Evolutionary conservation across 2,113 vertebrate genomes (phyloP).

Genomic region (Lampris incognitus): DNA sequence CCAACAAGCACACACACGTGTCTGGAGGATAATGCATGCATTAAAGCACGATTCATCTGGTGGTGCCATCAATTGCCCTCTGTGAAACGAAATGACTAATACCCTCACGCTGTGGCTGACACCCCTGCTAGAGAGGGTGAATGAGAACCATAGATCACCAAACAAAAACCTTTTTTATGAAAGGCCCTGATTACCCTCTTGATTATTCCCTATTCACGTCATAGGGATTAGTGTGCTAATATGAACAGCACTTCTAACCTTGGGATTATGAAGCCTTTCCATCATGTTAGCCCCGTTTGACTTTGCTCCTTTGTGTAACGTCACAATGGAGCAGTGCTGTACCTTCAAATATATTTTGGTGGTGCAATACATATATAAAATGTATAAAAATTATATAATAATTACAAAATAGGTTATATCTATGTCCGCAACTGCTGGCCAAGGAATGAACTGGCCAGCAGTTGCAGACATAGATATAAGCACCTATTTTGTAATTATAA

Average conservation of each 20-base stretch:
- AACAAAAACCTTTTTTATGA: conserved; percentile 67
- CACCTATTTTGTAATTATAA: too few species aligned
- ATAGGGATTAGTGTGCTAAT: conserved; percentile 45
- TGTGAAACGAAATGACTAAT: conserved; percentile 67
- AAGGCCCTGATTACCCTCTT: conserved; percentile 61
- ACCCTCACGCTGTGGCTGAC: conserved; percentile 40
- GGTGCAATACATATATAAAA: not conserved
- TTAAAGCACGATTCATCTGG: conserved; percentile 69
- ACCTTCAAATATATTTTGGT: not conserved
- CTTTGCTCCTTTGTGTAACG: conserved; percentile 35
- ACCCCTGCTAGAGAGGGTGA: conserved; percentile 61
- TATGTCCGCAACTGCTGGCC: too few species aligned
- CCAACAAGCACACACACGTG: conserved; percentile 65
- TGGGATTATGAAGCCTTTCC: conserved; percentile 58
- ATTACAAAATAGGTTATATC: too few species aligned
- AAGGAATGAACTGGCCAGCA: too few species aligned
- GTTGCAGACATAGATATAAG: too few species aligned
- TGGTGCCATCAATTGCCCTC: conserved; percentile 56
- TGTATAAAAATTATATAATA: too few species aligned
- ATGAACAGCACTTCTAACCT: conserved; percentile 70
- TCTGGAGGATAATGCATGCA: conserved; percentile 72
- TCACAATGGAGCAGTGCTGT: conserved; percentile 55
- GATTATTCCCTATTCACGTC: conserved; percentile 65
- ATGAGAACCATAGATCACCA: conserved; percentile 70
- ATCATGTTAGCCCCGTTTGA: conserved; percentile 45